Base-by-base conservation (phyloP, 2,888 invertebrate species). In the Brachylomia viminalis region DNA sequence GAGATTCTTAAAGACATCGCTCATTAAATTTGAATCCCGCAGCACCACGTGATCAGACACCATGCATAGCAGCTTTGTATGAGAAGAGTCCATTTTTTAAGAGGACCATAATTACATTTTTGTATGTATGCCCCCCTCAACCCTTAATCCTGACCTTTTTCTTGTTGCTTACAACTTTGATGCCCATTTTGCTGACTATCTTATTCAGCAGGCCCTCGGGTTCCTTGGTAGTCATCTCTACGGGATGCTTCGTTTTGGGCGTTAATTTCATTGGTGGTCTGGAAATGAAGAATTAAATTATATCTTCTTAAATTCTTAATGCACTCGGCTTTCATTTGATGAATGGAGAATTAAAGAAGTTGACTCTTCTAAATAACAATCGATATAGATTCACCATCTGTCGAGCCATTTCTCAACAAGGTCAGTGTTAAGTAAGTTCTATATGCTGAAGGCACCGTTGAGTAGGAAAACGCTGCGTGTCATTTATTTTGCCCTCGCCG, bases 141-240 rank as follows among this genome's bases (percentile, higher is more conserved):
- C n/a, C n/a, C n/a, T n/a, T n/a, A 70, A 81, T n/a, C n/a, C 61
- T 83, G 84, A 87, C 87, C 86, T 86, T 87, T 59, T 79, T 76
- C 30, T 79, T 79, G 10, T 27, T 72, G 23, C 58, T 20, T 7
- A 42, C 15, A 1, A 78, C 67, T 27, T 77, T 87, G 20, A 87
- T 67, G 17, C 87, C 83, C 4, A 87, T 80, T 72, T 78, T 87
- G 33, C 56, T 82, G 17, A 54, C 85, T 1, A 87, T 64, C 75
- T 79, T 86, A 66, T 70, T 72, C 4, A 87, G 56, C 2, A 87
- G 54, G 0, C 86, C 67, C 2, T 38, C 15, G 1, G 74, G 65
- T 54, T 69, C 56, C 15, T 71, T 71, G 4, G 52, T 47, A 10
- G 59, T n/a, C 0, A 7, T 1, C 1, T 45, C n/a, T 17, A 20